phyloP scores from a whole-genome alignment of 2,888 invertebrate species.

The Tanaodytes sp. region DNA sequence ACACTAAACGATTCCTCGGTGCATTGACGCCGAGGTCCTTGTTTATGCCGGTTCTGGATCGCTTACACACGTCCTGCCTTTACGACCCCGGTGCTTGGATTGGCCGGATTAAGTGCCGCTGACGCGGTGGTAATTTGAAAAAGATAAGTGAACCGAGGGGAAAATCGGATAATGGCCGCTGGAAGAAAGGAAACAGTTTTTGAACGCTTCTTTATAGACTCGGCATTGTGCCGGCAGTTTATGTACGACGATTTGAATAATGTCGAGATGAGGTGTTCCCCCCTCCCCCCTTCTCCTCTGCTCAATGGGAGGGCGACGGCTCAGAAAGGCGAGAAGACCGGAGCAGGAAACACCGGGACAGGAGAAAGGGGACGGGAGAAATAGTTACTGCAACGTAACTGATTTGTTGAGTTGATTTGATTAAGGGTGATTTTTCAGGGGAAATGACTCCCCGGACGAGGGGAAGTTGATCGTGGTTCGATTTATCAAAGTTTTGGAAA shows the following conservation, averaged over 20 bases:
- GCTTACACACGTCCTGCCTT: no score
- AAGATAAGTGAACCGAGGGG: constrained; percentile 49
- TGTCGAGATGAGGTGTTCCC: constrained; percentile 33
- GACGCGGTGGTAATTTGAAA: constrained; percentile 50
- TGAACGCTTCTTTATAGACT: constrained; percentile 41
- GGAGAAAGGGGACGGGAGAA: no score
- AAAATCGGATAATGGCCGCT: constrained; percentile 44
- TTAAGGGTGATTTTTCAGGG: neutral
- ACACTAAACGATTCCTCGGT: neutral
- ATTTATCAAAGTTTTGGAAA: no score
- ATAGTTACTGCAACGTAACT: no score
- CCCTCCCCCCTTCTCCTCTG: no score
- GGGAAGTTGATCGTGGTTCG: no score
- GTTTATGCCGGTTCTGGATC: neutral
- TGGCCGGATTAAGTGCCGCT: constrained; percentile 46
- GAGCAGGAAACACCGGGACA: no score
- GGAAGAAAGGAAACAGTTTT: constrained; percentile 42
- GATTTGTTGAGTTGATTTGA: constrained; percentile 5
- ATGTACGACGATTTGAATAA: constrained; percentile 42
- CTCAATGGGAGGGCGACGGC: neutral
- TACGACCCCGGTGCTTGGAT: no score
- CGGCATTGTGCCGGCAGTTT: constrained; percentile 46
- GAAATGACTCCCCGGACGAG: no score
- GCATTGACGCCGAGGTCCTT: neutral
- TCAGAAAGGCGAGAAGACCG: no score